Conservation (phyloP, 2,888 invertebrate genomes). For the Carterocephalus palaemon region DNA sequence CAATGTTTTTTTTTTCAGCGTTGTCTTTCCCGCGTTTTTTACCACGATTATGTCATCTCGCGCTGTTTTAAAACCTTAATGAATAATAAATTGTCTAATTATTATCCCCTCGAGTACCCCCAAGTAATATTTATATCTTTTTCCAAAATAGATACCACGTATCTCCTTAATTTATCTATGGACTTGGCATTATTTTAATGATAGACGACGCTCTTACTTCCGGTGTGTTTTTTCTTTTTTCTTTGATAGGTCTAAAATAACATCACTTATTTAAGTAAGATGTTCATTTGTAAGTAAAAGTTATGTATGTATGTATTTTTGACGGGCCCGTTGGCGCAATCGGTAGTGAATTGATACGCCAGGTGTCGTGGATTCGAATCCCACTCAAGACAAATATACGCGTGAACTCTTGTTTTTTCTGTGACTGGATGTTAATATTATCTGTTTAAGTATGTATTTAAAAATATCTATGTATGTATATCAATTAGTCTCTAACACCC, state of each 20-base stretch:
- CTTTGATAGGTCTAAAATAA: not conserved
- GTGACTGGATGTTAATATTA: too few relatives aligned
- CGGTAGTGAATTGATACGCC: too few relatives aligned
- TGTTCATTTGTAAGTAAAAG: too few relatives aligned
- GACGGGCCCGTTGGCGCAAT: too few relatives aligned
- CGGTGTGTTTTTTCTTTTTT: slow-evolving; percentile 10
- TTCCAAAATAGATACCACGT: slow-evolving; percentile 34
- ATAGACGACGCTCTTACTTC: slow-evolving; percentile 21
- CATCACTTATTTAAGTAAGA: not conserved
- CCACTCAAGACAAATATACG: too few relatives aligned
- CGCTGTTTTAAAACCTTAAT: slow-evolving; percentile 49
- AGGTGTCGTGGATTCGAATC: too few relatives aligned
- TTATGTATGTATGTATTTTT: too few relatives aligned
- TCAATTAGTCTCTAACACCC: too few relatives aligned
- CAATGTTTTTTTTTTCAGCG: slow-evolving; percentile 37
- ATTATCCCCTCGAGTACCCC: slow-evolving; percentile 45
- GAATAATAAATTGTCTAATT: slow-evolving; percentile 56
- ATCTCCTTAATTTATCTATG: slow-evolving; percentile 31
- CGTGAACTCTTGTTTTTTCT: too few relatives aligned
- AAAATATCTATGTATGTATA: too few relatives aligned
- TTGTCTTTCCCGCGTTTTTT: slow-evolving; percentile 37
- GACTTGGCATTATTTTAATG: slow-evolving; percentile 29
- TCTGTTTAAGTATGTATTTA: too few relatives aligned
- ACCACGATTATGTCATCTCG: slow-evolving; percentile 55
- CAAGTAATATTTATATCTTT: slow-evolving; percentile 43